Evolutionary conservation across 2,113 vertebrate species (phyloP).

Genomic region (Anseranas semipalmata): DNA sequence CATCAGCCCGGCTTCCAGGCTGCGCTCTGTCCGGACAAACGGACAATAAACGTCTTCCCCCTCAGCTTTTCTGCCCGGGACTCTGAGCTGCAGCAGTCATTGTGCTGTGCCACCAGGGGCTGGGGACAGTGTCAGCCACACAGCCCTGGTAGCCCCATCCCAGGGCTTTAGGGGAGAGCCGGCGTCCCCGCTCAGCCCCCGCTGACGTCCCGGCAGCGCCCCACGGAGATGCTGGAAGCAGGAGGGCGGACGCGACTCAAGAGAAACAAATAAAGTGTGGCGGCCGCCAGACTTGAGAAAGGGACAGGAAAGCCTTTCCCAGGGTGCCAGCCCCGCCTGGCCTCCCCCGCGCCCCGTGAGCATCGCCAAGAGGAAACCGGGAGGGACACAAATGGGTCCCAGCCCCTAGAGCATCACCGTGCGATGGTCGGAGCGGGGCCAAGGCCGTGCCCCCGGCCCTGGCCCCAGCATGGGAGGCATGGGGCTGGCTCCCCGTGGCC

Average conservation of each 20-base stretch:
- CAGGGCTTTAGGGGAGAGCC: not conserved
- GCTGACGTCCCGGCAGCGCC: fast-evolving
- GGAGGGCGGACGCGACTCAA: fast-evolving
- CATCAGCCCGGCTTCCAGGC: not conserved
- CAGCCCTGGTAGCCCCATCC: not conserved
- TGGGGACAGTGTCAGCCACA: not conserved
- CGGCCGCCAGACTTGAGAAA: not conserved
- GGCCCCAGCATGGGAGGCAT: not conserved
- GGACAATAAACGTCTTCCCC: not conserved
- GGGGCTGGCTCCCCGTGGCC: not conserved
- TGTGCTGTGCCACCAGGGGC: too few species aligned
- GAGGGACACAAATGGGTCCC: not conserved
- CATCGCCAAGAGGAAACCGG: not conserved
- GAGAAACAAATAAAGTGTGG: not conserved
- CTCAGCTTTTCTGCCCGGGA: not conserved
- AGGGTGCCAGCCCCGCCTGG: fast-evolving
- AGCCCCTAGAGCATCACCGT: fast-evolving
- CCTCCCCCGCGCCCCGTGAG: fast-evolving
- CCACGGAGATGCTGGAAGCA: fast-evolving
- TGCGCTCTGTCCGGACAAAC: not conserved
- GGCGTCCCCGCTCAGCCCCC: fast-evolving
- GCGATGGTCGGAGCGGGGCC: not conserved
- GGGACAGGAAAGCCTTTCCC: not conserved
- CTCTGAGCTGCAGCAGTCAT: too few species aligned
- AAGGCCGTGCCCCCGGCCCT: not conserved